Evolutionary conservation across 2,888 invertebrate genomes (phyloP), one percentile per base, ranked within the genome.

Genomic region (Cryptosula pallasiana): DNA sequence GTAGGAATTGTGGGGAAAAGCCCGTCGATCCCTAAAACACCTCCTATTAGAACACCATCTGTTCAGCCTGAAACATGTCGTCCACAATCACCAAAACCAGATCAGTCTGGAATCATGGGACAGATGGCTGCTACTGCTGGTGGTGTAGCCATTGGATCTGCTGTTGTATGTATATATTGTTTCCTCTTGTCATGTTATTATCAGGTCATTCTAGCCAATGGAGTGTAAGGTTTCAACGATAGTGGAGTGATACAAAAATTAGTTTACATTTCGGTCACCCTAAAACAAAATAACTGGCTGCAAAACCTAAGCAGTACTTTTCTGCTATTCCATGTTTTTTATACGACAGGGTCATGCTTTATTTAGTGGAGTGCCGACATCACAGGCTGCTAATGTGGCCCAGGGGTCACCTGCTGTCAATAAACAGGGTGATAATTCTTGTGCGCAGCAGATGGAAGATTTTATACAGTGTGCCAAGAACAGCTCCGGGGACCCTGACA

Each of bases 71-170:
- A 79, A 1, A 72, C 79, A 3, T n/a, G n/a, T n/a, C 76, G 78
- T 0, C 76, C 76, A 9, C 72, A 71, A 45, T 71, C 78, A 0
- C 69, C 74, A 45, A 81, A 81, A 74, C 83, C 81, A 0, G 78
- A 75, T 75, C 84, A 83, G 78, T 97, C 97, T 0, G 92, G 94
- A 0, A 85, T 99, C 82, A 90, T 99, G 84, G 91, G 91, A 71
- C 96, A 99, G 87, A 99, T 99, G 97, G 97, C 97, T 73, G 94
- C 96, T 0, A 99, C 98, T 9, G 99, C 98, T 77, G 98, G 96
- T 75, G 98, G 99, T 80, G 98, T 99, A 35, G 99, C 98, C 70
- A 90, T 99, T 73, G 98, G 98, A 77, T 96, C 95, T 0, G 94
- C 97, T 75, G 91, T 98, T 82, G 91, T 91, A 86, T n/a, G n/a